Base-by-base conservation (phyloP, 2,888 invertebrate species). In the Horisme vitalbata region DNA sequence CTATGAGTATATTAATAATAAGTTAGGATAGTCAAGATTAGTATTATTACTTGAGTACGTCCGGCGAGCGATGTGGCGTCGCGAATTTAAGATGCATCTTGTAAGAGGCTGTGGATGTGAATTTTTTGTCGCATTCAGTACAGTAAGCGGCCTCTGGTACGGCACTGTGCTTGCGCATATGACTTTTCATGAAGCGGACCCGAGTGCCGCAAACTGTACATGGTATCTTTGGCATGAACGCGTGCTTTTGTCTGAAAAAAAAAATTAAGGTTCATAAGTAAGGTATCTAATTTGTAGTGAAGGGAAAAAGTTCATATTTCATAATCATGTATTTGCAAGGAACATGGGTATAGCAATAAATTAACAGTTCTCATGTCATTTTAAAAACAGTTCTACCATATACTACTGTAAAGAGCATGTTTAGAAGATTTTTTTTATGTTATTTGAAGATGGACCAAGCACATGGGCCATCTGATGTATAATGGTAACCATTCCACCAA, bases 191-290 rank as follows among this genome's bases (percentile, higher is more conserved):
- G 71, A 46, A 81, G 81, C 84, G 45, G 54, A 84, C 0, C 73
- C 71, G 18, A 70, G 65, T 34, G 0, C 79, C 82, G 52, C 86
- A 86, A 0, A 75, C 44, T 10, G 73, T 71, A 23, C 86, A 86
- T 8, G 76, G 13, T 1, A 28, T 15, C n/a, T 34, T 38, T 1
- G 37, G 33, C 1, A n/a, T 30, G 28, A 13, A 30, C 7, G 12
- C 34, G 21, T 48, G 48, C 38, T 43, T 43, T 9, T 38, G 37
- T 30, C 48, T 48, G 28, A 11, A 10, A 21, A 8, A 3, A 5
- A 20, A 20, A 20, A 20, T 20, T 3, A 20, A 20, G 1, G 1
- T 1, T 3, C 8, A 1, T 20, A 20, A 8, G 6, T 1, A 3
- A 5, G 1, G 5, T n/a, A 8, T 9, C 8, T 9, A 23, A 3